Conservation (phyloP, 2,113 vertebrate species). For the Clarias macrocephalus region DNA sequence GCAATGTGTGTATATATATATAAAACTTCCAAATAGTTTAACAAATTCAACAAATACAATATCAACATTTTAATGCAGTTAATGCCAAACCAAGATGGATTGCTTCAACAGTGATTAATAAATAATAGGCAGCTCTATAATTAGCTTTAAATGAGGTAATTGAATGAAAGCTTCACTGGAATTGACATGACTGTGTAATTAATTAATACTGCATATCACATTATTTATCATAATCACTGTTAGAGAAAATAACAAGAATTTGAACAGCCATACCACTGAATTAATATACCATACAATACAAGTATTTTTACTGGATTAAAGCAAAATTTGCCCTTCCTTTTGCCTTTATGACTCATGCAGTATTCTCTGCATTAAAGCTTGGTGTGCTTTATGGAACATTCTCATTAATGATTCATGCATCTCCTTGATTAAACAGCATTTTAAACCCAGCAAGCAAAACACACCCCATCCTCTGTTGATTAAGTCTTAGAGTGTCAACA, state of each 20-base stretch:
- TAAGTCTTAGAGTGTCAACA: slow-evolving; percentile 51
- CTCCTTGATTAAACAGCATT: slow-evolving; percentile 48
- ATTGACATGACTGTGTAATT: slow-evolving; percentile 39
- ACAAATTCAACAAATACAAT: slow-evolving; percentile 29
- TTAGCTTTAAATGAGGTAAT: slow-evolving; percentile 49
- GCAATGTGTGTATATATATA: too few relatives aligned
- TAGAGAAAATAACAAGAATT: slow-evolving; percentile 1
- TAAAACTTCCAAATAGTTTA: too few relatives aligned
- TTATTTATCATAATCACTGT: slow-evolving; percentile 30
- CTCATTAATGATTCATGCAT: slow-evolving; percentile 55
- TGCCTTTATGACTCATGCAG: neutral
- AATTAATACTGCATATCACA: slow-evolving; percentile 36
- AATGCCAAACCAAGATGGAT: slow-evolving; percentile 43
- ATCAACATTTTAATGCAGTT: slow-evolving; percentile 25
- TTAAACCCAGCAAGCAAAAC: slow-evolving; percentile 41
- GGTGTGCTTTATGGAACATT: slow-evolving; percentile 12
- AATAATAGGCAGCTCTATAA: slow-evolving; percentile 32
- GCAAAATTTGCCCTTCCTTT: neutral
- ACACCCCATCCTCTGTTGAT: slow-evolving; percentile 49
- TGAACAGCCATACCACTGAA: neutral
- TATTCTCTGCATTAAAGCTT: slow-evolving; percentile 9
- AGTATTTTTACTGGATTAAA: slow-evolving; percentile 3
- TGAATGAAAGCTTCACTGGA: slow-evolving; percentile 38
- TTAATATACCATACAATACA: neutral
- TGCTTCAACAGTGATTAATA: slow-evolving; percentile 40